Conservation (phyloP, 1,140 invertebrate genomes). For the Bombus pascuorum region DNA sequence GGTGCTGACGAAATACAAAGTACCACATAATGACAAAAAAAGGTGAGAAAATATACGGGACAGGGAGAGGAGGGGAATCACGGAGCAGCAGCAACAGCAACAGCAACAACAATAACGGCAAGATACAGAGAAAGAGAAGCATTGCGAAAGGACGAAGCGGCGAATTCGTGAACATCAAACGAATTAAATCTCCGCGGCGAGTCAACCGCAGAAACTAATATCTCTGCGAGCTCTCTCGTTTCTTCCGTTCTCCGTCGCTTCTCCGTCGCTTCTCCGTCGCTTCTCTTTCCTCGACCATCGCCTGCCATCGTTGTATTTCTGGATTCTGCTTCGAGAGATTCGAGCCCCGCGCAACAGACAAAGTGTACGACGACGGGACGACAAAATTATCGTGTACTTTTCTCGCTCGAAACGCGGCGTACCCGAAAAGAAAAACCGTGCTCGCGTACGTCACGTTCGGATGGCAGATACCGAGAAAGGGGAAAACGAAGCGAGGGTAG, state of each 20-base stretch:
- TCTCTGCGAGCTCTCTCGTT: constrained; percentile 71
- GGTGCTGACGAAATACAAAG: constrained; percentile 9
- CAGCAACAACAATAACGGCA: background rate
- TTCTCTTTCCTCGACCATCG: constrained; percentile 29
- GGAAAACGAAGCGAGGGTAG: background rate
- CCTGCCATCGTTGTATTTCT: constrained; percentile 41
- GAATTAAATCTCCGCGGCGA: constrained; percentile 82
- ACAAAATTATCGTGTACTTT: constrained; percentile 25
- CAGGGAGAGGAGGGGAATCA: background rate
- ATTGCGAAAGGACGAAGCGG: constrained; percentile 77
- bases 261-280: background rate
- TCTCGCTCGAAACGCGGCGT: background rate
- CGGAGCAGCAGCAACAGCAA: background rate
- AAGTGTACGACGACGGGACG: constrained; percentile 28
- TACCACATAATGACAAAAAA: constrained; percentile 16
- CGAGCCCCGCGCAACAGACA: background rate
- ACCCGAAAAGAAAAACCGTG: background rate
- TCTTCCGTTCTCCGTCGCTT: constrained; percentile 13
- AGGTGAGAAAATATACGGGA: constrained; percentile 42
- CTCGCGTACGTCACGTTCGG: background rate
- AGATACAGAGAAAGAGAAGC: constrained; percentile 5
- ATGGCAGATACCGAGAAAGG: background rate
- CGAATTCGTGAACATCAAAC: constrained; percentile 83
- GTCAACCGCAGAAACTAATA: constrained; percentile 83
- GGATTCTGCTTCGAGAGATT: constrained; percentile 14